Evolutionary conservation across 2,888 invertebrate species (phyloP), one percentile per base, ranked within the genome.

Genomic region (Gymnocheta viridis): DNA sequence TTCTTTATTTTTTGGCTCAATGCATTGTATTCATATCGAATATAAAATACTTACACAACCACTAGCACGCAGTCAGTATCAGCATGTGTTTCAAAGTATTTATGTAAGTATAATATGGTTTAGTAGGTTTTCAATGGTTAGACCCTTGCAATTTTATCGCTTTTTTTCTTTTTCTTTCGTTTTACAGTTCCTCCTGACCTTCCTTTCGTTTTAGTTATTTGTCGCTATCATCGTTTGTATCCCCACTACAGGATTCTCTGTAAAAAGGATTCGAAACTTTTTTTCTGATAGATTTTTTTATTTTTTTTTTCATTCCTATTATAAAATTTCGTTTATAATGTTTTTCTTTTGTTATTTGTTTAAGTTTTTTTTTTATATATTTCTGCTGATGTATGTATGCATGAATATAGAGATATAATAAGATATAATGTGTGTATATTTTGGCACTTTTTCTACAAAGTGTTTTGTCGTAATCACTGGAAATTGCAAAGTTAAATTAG

Each of bases 41-140:
- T 41, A 62, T 4, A 58, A 79, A 56, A 38, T 32, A 41, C 70
- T 60, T 29, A 10, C 12, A 17, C 54, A 67, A 14, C 69, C n/a
- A 66, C 35, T n/a, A 19, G 54, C 62, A 70, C 62, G 29, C n/a
- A n/a, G n/a, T n/a, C n/a, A 51, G 27, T 6, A 41, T 5, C 74
- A 76, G 44, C 67, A 47, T 56, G 66, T 73, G 44, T 56, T 64
- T 35, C 44, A 44, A 32, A 19, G 17, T 58, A 56, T 72, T 29
- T 62, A 38, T 49, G 54, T 66, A 47, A 72, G 22, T 32, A 44
- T 67, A 84, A 86, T 84, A 79, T 86, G 82, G 85, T 86, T 86
- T 86, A 85, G 85, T 86, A 85, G 86, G 85, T 84, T 86, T 86
- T 82, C 79, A 80, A 74, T 85, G 76, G 78, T 83, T 82, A 72